phyloP scores from a whole-genome alignment of 2,888 invertebrate genomes.

The Ochropleura plecta region DNA sequence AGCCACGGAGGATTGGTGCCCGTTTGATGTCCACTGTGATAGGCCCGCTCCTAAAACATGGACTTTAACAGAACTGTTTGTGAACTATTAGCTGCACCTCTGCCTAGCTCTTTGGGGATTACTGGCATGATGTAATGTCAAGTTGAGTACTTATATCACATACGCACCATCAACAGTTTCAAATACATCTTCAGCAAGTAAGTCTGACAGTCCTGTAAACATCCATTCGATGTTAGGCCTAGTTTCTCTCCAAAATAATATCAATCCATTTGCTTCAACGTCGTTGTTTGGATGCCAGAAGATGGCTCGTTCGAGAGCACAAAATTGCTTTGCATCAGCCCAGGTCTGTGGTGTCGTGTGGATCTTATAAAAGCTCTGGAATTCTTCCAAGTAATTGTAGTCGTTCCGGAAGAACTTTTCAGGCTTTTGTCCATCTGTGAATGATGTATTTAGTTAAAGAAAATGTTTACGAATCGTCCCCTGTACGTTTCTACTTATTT shows the following conservation, averaged over 20 bases:
- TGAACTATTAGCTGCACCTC: too few relatives aligned
- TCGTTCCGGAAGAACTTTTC: constrained; percentile 64
- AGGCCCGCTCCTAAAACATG: too few relatives aligned
- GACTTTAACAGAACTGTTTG: too few relatives aligned
- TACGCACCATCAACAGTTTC: constrained; percentile 64
- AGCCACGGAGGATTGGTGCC: too few relatives aligned
- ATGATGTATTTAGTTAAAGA: background rate
- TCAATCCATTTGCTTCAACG: background rate
- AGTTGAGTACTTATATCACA: background rate
- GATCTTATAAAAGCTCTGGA: constrained; percentile 32
- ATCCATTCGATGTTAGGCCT: background rate
- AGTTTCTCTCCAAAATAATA: constrained; percentile 1
- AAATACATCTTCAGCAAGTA: constrained; percentile 26
- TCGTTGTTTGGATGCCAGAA: constrained; percentile 15
- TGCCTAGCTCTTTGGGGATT: too few relatives aligned
- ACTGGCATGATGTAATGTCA: too few relatives aligned
- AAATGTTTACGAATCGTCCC: background rate
- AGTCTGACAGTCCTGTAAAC: constrained; percentile 60
- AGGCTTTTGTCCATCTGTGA: constrained; percentile 37
- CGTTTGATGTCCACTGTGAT: too few relatives aligned
- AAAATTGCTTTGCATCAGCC: constrained; percentile 17
- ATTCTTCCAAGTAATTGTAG: constrained; percentile 64
- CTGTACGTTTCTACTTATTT: background rate
- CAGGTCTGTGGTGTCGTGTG: constrained; percentile 10
- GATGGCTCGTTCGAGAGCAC: constrained; percentile 8